Conservation (phyloP, 2,888 invertebrate genomes). For the Periphyllus acericola region DNA sequence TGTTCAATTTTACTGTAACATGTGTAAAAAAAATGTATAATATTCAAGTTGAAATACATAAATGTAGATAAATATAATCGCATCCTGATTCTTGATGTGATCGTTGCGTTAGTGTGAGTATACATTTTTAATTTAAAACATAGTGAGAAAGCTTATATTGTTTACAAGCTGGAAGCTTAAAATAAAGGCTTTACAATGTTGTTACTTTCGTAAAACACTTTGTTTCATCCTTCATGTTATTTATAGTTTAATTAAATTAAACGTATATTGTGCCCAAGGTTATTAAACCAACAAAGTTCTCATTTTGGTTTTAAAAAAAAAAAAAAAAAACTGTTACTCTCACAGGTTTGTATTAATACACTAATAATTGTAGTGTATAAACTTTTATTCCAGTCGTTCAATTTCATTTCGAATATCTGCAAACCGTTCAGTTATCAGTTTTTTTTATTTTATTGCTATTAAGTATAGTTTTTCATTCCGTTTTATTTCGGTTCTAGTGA, state of each 20-base stretch:
- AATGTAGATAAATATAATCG: neutral
- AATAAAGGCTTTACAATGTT: conserved; percentile 5
- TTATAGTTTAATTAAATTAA: conserved; percentile 18
- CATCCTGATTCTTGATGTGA: neutral
- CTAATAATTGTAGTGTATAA: neutral
- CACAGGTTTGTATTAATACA: neutral
- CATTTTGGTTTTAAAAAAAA: neutral
- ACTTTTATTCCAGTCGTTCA: neutral
- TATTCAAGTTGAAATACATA: neutral
- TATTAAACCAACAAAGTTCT: neutral
- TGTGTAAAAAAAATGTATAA: neutral
- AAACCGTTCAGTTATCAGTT: too few species aligned
- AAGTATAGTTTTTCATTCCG: too few species aligned
- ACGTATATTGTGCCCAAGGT: neutral
- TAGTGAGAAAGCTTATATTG: neutral
- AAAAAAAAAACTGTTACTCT: neutral
- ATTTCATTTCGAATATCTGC: too few species aligned
- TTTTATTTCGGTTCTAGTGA: too few species aligned
- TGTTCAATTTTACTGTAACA: neutral
- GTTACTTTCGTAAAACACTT: neutral
- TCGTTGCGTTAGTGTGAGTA: neutral
- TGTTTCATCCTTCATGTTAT: neutral
- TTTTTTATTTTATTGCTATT: too few species aligned
- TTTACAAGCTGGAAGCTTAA: neutral
- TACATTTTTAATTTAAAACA: neutral